Evolutionary conservation across 2,797 vertebrate species (phyloP).

Genomic region (Lagorchestes hirsutus): DNA sequence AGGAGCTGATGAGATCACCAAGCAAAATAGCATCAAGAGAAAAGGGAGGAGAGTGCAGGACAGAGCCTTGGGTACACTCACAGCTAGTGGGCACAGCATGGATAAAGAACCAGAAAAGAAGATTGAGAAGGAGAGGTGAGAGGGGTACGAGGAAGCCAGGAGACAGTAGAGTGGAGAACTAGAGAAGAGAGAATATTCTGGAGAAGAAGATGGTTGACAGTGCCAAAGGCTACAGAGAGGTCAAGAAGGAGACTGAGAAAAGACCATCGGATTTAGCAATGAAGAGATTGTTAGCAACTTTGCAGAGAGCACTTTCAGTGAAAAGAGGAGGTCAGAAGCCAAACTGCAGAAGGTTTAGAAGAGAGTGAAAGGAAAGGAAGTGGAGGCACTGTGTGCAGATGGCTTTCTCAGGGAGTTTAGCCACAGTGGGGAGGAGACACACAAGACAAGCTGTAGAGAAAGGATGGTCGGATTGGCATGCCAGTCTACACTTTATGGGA

Average conservation of each 20-base stretch:
- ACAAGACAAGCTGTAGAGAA: neutral
- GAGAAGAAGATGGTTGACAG: neutral
- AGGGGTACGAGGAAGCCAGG: neutral
- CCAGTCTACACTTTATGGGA: neutral
- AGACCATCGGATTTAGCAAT: neutral
- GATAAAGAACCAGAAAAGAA: neutral
- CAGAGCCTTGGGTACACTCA: neutral
- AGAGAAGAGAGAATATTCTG: neutral
- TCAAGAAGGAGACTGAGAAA: neutral
- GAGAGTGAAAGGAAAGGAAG: neutral
- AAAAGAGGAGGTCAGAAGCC: neutral
- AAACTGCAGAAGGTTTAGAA: neutral
- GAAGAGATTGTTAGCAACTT: neutral
- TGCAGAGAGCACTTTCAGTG: neutral
- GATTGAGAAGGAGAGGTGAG: neutral
- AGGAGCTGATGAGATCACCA: neutral
- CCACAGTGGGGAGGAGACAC: neutral
- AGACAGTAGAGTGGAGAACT: neutral
- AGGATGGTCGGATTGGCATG: neutral
- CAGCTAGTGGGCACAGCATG: neutral
- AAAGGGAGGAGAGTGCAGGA: neutral
- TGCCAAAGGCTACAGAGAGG: neutral
- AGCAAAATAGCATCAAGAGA: neutral
- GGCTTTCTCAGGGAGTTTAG: neutral
- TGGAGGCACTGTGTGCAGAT: neutral